Evolutionary conservation across 2,113 vertebrate species (phyloP).

Genomic region (Sapayoa aenigma): DNA sequence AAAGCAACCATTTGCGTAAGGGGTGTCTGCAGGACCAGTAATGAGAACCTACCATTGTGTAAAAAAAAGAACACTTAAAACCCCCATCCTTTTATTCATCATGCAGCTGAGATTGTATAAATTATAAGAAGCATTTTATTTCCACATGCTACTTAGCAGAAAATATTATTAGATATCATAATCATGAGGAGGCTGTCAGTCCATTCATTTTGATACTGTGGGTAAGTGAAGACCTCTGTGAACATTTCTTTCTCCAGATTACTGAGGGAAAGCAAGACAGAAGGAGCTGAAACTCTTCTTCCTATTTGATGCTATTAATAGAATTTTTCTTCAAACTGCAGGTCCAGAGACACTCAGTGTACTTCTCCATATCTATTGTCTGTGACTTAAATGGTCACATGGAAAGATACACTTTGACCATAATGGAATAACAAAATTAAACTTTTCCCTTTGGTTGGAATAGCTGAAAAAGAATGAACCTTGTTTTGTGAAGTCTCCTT

Average conservation of each 20-base stretch:
- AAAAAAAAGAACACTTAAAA: neutral
- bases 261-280: neutral
- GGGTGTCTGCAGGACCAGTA: constrained; percentile 96
- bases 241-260: neutral
- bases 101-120: neutral
- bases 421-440: neutral
- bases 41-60: constrained; percentile 86
- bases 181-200: neutral
- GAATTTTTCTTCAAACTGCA: neutral
- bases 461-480: neutral
- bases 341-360: neutral
- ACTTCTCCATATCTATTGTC: neutral
- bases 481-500: neutral
- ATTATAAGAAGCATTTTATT: neutral
- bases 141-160: neutral
- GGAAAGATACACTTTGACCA: neutral
- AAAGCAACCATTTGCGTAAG: constrained; percentile 97
- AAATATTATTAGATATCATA: neutral
- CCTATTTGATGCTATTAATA: neutral
- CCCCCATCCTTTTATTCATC: neutral
- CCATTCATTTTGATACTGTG: neutral
- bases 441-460: neutral
- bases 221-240: neutral
- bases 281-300: neutral
- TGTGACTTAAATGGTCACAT: neutral